These are phyloP conservation scores for Atherinomorus stipes DNA, from an alignment of 2,113 vertebrate genomes.

Conservation along the genomic window DNA sequence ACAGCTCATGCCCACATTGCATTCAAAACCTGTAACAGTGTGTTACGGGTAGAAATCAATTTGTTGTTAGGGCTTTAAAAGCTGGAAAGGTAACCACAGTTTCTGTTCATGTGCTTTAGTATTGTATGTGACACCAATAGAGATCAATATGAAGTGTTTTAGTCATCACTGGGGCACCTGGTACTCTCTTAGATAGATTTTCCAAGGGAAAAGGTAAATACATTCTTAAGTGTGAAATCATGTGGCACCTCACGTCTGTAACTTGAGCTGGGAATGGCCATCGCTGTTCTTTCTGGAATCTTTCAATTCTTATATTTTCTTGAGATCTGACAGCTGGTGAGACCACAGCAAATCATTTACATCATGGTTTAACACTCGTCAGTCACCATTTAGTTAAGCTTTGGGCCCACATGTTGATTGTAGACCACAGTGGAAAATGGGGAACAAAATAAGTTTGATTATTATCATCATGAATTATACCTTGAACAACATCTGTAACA, in stretches of 20 bases:
- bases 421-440: background rate
- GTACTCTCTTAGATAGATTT: background rate
- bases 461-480: too few species aligned
- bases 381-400: background rate
- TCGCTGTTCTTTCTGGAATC: background rate
- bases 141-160: background rate
- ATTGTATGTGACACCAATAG: background rate
- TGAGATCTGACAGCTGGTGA: background rate
- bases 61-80: background rate
- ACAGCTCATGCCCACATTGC: background rate
- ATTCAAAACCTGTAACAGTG: background rate
- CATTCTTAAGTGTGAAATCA: constrained; percentile 14
- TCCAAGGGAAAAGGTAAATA: background rate
- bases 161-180: background rate
- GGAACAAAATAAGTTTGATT: too few species aligned
- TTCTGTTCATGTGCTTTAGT: background rate
- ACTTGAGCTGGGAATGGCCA: background rate
- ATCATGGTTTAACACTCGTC: constrained; percentile 5
- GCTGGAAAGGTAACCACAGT: background rate
- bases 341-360: background rate
- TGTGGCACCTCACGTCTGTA: background rate
- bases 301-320: background rate
- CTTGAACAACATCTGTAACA: background rate
- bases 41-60: background rate
- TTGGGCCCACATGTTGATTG: background rate